These are phyloP conservation scores for Amphipoea oculea DNA, from an alignment of 2,888 invertebrate genomes.

Conservation along the genomic window DNA sequence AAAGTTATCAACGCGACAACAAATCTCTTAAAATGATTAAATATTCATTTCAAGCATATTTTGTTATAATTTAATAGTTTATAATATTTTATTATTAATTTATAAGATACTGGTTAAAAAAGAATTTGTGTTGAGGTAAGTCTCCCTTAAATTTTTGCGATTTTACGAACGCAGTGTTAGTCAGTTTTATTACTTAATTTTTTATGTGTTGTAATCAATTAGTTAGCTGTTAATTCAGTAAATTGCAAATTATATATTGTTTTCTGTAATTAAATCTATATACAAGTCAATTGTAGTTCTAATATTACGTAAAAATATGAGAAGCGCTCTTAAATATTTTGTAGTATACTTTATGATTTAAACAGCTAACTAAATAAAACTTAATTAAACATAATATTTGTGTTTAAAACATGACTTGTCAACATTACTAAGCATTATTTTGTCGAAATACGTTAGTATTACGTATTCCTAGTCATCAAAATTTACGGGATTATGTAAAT, in stretches of 20 bases:
- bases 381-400: not conserved
- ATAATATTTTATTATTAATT: constrained; percentile 7
- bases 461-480: not conserved
- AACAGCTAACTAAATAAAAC: not conserved
- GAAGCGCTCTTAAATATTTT: constrained; percentile 11
- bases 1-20: constrained; percentile 62
- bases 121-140: constrained; percentile 47
- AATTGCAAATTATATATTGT: not conserved
- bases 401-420: not conserved
- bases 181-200: constrained; percentile 28
- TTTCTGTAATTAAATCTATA: not conserved
- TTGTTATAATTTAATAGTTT: constrained; percentile 11
- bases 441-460: too few relatives aligned
- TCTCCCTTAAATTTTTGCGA: not conserved
- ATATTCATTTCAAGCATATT: constrained; percentile 29
- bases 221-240: fast-evolving
- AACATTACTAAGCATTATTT: not conserved
- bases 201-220: not conserved
- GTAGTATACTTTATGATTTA: not conserved
- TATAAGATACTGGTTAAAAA: not conserved
- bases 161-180: constrained; percentile 1
- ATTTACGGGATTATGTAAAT: not conserved
- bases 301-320: constrained; percentile 24
- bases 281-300: not conserved
- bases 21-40: constrained; percentile 52